A percentile compares a stretch with the other conserved stretches of the same genome.
These are phyloP conservation scores for Pristionchus pacificus DNA, from an alignment of 1,140 invertebrate species.

Conservation along the genomic window DNA sequence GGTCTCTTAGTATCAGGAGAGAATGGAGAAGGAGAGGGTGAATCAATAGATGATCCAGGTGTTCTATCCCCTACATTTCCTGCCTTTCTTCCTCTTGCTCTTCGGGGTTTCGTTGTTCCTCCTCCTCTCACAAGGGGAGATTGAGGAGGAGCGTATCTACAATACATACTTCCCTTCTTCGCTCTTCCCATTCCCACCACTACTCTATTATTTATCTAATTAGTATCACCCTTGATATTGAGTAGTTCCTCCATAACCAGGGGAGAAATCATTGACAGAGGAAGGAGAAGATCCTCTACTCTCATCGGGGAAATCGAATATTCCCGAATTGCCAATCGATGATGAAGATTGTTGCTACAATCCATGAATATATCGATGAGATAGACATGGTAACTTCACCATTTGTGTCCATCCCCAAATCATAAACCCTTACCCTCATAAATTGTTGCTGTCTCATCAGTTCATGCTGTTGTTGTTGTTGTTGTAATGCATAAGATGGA, in stretches of 20 bases:
- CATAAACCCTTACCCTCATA: constrained; percentile 5
- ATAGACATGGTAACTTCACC: too few relatives aligned
- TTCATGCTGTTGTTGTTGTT: neutral
- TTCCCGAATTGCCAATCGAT: neutral
- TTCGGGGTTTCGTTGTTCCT: too few relatives aligned
- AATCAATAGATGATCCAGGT: too few relatives aligned
- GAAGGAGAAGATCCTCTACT: neutral
- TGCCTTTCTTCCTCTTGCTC: too few relatives aligned
- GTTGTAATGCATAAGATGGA: neutral
- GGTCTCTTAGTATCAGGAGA: too few relatives aligned
- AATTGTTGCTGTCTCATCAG: neutral
- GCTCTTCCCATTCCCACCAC: neutral
- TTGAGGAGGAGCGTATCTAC: neutral
- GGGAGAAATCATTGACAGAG: neutral
- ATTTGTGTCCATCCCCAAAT: too few relatives aligned
- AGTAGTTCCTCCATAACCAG: too few relatives aligned
- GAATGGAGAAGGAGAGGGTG: too few relatives aligned
- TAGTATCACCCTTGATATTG: neutral
- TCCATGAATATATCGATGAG: too few relatives aligned
- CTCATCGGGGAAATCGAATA: too few relatives aligned
- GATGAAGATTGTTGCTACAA: neutral
- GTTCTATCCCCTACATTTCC: too few relatives aligned
- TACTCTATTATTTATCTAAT: neutral
- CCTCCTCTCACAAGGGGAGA: too few relatives aligned
- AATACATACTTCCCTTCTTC: constrained; percentile 8